A percentile compares a stretch with the other conserved stretches of the same genome.
phyloP scores from a whole-genome alignment of 1,140 invertebrate species.

The Tenebrio molitor region DNA sequence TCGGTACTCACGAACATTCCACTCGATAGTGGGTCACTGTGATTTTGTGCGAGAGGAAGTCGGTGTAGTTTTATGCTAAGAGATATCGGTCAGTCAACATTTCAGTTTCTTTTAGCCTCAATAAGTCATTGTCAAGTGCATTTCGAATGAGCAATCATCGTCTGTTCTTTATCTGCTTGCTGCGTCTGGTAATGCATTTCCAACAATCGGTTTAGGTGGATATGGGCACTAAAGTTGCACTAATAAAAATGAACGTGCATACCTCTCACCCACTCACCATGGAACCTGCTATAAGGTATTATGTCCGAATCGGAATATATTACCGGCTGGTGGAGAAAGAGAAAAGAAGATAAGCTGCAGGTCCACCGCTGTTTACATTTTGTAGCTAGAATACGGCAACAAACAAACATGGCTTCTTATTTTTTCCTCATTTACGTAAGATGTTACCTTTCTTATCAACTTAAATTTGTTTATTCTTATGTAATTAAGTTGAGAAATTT shows the following conservation, averaged over 20 bases:
- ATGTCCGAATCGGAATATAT: too few species aligned
- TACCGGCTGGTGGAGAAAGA: not conserved
- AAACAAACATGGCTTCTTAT: not conserved
- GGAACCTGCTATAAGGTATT: not conserved
- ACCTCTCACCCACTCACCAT: not conserved
- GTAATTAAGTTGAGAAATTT: too few species aligned
- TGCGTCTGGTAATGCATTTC: not conserved
- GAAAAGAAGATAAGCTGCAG: not conserved
- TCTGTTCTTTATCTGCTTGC: not conserved
- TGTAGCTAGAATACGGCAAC: not conserved
- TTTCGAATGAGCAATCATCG: slow-evolving; percentile 5
- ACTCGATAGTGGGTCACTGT: slow-evolving; percentile 34
- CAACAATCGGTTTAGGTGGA: not conserved
- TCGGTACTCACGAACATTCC: slow-evolving; percentile 20
- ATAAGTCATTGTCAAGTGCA: slow-evolving; percentile 29
- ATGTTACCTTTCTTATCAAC: not conserved
- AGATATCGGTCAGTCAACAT: slow-evolving; percentile 31
- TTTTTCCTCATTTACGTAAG: not conserved
- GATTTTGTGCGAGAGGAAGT: slow-evolving; percentile 30
- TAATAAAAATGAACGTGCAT: not conserved
- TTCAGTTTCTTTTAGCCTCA: slow-evolving; percentile 38
- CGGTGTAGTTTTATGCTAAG: slow-evolving; percentile 30
- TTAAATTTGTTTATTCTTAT: not conserved
- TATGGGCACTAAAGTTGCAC: not conserved
- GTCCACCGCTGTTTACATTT: not conserved